Base-by-base conservation (phyloP, 1,140 invertebrate species). In the Philotrypesis tridentata region DNA sequence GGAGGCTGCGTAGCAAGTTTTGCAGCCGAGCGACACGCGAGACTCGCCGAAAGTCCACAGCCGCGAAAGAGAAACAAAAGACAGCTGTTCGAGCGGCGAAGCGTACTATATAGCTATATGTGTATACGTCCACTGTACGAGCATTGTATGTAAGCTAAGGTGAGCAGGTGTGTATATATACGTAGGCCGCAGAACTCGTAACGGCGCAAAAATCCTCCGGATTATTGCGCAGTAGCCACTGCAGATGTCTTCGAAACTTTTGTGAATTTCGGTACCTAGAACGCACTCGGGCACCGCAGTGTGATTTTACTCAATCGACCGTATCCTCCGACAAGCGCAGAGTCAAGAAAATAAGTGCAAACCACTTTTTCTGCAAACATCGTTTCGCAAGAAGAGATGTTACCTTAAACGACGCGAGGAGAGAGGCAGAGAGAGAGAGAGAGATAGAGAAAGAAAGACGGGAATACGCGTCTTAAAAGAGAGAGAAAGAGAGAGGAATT, bases 1-100 rank as follows among this genome's bases (percentile, higher is more conserved):
- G 27, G 55, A 27, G 14, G 12, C 55, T n/a, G 21, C 25, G n/a
- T 63, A 25, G 60, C 11, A n/a, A n/a, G n/a, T n/a, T n/a, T n/a
- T n/a, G 25, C 60, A n/a, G 14, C 63, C 12, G 63, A 55, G 17
- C 17, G 21, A n/a, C 21, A 55, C 17, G n/a, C n/a, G 27, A 33
- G 29, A 27, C 29, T 31, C 4, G 33, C 29, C n/a, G n/a, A n/a
- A 25, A 29, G 7, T 9, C 7, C 4, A n/a, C 2, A 27, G 43
- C 9, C 21, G 67, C 27, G 9, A 40, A 12, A 23, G 71, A 37
- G 14, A 80, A 82, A 82, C 81, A 82, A 82, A 82, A 82, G 81
- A 82, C 81, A 82, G 81, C 81, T 82, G 81, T 82, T 82, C 60
- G 11, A 25, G 27, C 48, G 37, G 14, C 14, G 40, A 33, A 40